Percentiles rank a stretch among this genome's conserved stretches.
These are phyloP conservation scores for Drosophila suzukii DNA, from an alignment of 1,140 invertebrate species.

Conservation along the genomic window DNA sequence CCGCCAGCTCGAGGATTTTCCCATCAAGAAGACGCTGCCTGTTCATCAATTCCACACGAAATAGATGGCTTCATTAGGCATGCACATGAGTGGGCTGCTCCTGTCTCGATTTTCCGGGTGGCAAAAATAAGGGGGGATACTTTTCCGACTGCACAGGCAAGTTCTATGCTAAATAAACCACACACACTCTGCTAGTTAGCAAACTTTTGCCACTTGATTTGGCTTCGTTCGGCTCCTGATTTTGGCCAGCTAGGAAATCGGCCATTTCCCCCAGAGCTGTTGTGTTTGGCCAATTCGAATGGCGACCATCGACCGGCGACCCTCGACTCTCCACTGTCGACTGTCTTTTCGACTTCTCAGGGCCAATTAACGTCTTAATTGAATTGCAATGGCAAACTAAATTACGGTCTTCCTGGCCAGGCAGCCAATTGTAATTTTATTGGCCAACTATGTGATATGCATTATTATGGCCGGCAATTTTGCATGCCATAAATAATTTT, in stretches of 20 bases:
- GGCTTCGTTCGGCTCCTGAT: conserved; percentile 46
- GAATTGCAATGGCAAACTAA: conserved; percentile 56
- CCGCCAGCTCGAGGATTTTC: conserved; percentile 12
- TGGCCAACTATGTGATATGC: conserved; percentile 51
- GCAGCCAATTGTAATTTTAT: conserved; percentile 60
- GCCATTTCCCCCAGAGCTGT: conserved; percentile 62
- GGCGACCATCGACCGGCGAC: conserved; percentile 5
- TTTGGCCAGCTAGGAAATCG: conserved; percentile 62
- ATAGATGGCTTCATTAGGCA: conserved; percentile 75
- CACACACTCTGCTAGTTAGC: conserved; percentile 41
- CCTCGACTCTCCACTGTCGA: too few relatives aligned
- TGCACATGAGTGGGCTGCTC: conserved; percentile 64
- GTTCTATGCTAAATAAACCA: conserved; percentile 65
- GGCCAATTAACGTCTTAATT: conserved; percentile 78
- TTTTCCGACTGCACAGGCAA: conserved; percentile 47
- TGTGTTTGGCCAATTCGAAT: conserved; percentile 45
- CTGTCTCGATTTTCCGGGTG: neutral
- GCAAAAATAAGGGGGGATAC: neutral
- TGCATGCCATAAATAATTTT: conserved; percentile 64
- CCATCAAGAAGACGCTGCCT: conserved; percentile 13
- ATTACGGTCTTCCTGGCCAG: conserved; percentile 24
- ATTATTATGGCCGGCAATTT: conserved; percentile 51
- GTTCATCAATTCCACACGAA: conserved; percentile 63
- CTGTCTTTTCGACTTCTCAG: conserved; percentile 38
- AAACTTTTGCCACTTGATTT: conserved; percentile 80